These are phyloP conservation scores for Auanema sp. DNA, from an alignment of 2,888 invertebrate genomes.

Conservation along the genomic window DNA sequence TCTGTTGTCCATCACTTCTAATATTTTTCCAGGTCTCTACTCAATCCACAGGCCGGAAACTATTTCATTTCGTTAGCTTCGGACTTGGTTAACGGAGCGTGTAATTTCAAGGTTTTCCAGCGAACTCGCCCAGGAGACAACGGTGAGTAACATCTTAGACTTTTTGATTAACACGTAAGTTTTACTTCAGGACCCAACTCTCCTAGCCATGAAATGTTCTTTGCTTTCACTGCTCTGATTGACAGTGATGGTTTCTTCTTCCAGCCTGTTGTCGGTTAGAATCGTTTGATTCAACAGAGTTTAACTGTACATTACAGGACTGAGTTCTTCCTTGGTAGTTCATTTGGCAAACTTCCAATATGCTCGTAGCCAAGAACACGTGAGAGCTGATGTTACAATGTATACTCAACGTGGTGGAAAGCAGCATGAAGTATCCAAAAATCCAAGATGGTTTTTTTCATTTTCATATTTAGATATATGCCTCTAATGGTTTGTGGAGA, in stretches of 20 bases:
- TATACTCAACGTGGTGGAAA: conserved; percentile 35
- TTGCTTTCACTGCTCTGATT: conserved; percentile 27
- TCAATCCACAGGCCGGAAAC: conserved; percentile 31
- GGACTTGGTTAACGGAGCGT: conserved; percentile 19
- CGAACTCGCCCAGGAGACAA: conserved; percentile 24
- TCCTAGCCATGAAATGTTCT: conserved; percentile 34
- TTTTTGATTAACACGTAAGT: background rate
- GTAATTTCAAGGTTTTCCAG: conserved; percentile 43
- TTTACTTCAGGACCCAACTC: conserved; percentile 10
- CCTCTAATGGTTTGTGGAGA: conserved; percentile 46
- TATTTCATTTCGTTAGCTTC: conserved; percentile 40
- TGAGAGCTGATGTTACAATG: conserved; percentile 38
- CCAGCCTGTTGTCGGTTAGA: conserved; percentile 31
- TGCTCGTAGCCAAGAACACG: conserved; percentile 28
- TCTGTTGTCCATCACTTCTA: background rate
- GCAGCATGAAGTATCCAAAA: conserved; percentile 29
- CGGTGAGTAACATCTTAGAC: background rate
- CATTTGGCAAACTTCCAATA: conserved; percentile 34
- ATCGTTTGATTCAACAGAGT: conserved; percentile 10
- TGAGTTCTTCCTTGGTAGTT: background rate
- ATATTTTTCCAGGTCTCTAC: conserved; percentile 18
- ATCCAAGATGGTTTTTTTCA: background rate
- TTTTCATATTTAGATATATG: conserved; percentile 26
- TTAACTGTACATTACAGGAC: conserved; percentile 7
- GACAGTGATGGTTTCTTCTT: conserved; percentile 25